Percentiles rank a stretch among this genome's conserved stretches.
Evolutionary conservation across 2,113 vertebrate genomes (phyloP).

Genomic region (Nothocercus nigrocapillus): DNA sequence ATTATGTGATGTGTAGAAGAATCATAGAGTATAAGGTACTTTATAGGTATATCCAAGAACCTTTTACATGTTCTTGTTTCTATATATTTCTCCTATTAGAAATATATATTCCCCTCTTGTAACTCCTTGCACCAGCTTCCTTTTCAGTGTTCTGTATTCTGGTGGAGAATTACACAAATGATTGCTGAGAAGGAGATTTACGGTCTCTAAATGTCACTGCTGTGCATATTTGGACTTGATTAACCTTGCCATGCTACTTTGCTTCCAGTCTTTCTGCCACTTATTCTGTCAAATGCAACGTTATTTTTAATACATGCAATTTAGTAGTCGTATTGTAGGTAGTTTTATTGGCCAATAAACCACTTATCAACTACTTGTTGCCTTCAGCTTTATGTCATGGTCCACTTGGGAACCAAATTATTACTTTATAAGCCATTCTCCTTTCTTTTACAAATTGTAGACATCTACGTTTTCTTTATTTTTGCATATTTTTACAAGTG

Average conservation of each 20-base stretch:
- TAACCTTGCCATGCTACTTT: background rate
- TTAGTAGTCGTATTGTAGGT: background rate
- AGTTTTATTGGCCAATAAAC: conserved; percentile 27
- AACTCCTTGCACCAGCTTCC: background rate
- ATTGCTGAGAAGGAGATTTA: background rate
- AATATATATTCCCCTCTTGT: too few species aligned
- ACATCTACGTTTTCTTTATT: background rate
- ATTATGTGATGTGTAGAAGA: background rate
- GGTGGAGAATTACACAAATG: background rate
- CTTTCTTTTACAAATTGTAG: background rate
- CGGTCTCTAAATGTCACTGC: background rate
- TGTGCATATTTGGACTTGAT: background rate
- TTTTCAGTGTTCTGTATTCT: background rate
- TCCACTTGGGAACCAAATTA: background rate
- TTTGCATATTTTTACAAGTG: background rate
- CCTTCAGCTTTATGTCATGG: background rate
- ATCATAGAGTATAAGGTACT: background rate
- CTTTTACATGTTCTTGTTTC: background rate
- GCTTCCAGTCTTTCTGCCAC: background rate
- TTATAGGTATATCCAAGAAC: background rate
- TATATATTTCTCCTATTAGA: background rate
- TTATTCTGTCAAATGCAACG: background rate
- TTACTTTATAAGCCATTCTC: background rate
- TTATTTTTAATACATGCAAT: background rate
- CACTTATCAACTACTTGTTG: background rate